Evolutionary conservation across 2,888 invertebrate genomes (phyloP).

Genomic region (Apodemia mormo): DNA sequence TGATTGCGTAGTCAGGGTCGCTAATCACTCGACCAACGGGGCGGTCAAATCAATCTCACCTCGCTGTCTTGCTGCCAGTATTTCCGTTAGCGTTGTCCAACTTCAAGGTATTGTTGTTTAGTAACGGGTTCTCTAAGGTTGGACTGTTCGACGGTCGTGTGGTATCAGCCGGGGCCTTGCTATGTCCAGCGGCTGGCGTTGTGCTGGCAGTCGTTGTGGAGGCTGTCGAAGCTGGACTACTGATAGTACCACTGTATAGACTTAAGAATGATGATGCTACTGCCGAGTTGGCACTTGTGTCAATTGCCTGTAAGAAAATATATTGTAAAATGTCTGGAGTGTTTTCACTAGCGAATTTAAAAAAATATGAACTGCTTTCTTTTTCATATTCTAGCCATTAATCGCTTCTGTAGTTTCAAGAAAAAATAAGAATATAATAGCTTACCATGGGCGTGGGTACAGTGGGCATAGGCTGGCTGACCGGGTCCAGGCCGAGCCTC

Average conservation of each 20-base stretch:
- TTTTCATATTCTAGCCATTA: too few relatives aligned
- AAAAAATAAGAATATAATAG: conserved; percentile 21
- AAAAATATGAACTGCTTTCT: too few relatives aligned
- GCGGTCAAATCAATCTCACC: conserved; percentile 48
- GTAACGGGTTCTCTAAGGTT: conserved; percentile 60
- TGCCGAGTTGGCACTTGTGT: conserved; percentile 82
- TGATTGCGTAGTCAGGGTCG: too few relatives aligned
- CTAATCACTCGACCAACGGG: too few relatives aligned
- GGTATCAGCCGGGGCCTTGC: conserved; percentile 64
- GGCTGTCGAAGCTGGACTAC: conserved; percentile 66
- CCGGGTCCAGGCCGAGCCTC: conserved; percentile 97
- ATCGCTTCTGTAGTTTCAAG: too few relatives aligned
- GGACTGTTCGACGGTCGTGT: conserved; percentile 65
- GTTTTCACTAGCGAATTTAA: too few relatives aligned
- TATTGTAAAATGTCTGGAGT: not conserved
- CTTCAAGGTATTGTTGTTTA: conserved; percentile 73
- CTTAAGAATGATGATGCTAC: conserved; percentile 77
- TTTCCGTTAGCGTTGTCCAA: conserved; percentile 74
- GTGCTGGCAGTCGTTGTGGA: conserved; percentile 55
- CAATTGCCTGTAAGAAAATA: conserved; percentile 69
- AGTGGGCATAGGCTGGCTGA: conserved; percentile 93
- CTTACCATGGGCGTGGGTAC: conserved; percentile 84
- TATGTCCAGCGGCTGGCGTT: conserved; percentile 53
- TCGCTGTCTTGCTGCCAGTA: conserved; percentile 74
- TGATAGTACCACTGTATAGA: conserved; percentile 74